These are phyloP conservation scores for Gryllus bimaculatus DNA, from an alignment of 1,140 invertebrate genomes.

Conservation along the genomic window DNA sequence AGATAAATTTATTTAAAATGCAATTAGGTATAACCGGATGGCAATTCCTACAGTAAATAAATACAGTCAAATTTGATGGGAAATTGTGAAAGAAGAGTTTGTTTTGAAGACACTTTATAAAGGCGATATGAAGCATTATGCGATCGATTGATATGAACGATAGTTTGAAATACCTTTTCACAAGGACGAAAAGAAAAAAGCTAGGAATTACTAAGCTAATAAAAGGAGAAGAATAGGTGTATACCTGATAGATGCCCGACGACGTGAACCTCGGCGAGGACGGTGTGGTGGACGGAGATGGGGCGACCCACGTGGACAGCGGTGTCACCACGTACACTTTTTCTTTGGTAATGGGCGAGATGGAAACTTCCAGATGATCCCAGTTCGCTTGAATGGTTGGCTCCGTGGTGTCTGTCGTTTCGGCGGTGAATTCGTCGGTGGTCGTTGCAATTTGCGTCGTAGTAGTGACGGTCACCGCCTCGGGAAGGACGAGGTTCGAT, in stretches of 20 bases:
- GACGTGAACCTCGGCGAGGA: neutral
- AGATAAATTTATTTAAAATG: too few relatives aligned
- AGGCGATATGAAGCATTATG: too few relatives aligned
- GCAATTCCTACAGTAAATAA: too few relatives aligned
- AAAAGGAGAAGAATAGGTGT: neutral
- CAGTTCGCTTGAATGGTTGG: constrained; percentile 33
- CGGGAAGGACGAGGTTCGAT: constrained; percentile 9
- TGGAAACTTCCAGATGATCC: constrained; percentile 54
- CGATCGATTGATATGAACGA: too few relatives aligned
- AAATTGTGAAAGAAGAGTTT: too few relatives aligned
- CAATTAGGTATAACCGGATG: too few relatives aligned
- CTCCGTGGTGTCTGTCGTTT: neutral
- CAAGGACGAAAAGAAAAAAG: too few relatives aligned
- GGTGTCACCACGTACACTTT: constrained; percentile 33
- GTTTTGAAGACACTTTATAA: too few relatives aligned
- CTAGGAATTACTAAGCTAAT: too few relatives aligned
- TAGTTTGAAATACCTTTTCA: too few relatives aligned
- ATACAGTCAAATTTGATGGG: too few relatives aligned
- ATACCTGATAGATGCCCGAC: neutral
- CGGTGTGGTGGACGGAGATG: constrained; percentile 8
- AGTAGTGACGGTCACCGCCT: constrained; percentile 27
- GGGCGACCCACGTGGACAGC: constrained; percentile 9
- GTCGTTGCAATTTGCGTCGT: constrained; percentile 11
- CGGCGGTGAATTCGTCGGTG: neutral
- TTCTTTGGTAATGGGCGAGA: constrained; percentile 60